Conservation (phyloP, 2,888 invertebrate genomes). For the Heteropelma amictum region DNA sequence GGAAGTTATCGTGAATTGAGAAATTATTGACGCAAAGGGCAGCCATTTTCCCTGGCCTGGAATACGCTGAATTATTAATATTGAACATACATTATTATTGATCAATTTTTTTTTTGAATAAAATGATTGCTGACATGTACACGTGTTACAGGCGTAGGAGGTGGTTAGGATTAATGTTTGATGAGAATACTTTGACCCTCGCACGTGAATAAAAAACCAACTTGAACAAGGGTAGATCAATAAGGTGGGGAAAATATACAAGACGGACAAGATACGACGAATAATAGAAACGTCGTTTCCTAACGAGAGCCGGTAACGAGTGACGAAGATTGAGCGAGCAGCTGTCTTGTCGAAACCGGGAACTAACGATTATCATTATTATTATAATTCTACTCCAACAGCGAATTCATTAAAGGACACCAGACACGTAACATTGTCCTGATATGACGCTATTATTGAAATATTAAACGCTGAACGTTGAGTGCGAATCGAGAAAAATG, state of each 20-base stretch:
- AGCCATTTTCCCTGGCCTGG: too few species aligned
- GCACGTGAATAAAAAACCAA: not conserved
- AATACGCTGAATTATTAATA: too few species aligned
- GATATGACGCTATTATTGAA: not conserved
- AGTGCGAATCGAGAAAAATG: too few species aligned
- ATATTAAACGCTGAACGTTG: too few species aligned
- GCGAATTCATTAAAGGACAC: constrained; percentile 33
- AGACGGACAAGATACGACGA: constrained; percentile 20
- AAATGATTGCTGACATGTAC: too few species aligned
- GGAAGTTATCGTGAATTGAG: too few species aligned
- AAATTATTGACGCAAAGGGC: too few species aligned
- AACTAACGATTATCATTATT: constrained; percentile 14
- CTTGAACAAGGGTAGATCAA: constrained; percentile 16
- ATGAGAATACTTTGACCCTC: constrained; percentile 12
- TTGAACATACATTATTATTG: too few species aligned
- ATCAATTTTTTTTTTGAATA: too few species aligned
- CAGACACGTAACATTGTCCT: not conserved
- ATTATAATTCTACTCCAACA: constrained; percentile 26
- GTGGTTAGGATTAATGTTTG: not conserved
- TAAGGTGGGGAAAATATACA: constrained; percentile 28
- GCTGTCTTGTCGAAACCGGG: constrained; percentile 24
- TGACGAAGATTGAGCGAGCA: constrained; percentile 53
- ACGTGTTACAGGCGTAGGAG: not conserved
- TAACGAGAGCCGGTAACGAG: constrained; percentile 42
- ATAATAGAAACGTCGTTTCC: constrained; percentile 51